Percentiles rank a stretch among this genome's conserved stretches.
These are phyloP conservation scores for Aquatica leii DNA, from an alignment of 2,888 invertebrate genomes.

Conservation along the genomic window DNA sequence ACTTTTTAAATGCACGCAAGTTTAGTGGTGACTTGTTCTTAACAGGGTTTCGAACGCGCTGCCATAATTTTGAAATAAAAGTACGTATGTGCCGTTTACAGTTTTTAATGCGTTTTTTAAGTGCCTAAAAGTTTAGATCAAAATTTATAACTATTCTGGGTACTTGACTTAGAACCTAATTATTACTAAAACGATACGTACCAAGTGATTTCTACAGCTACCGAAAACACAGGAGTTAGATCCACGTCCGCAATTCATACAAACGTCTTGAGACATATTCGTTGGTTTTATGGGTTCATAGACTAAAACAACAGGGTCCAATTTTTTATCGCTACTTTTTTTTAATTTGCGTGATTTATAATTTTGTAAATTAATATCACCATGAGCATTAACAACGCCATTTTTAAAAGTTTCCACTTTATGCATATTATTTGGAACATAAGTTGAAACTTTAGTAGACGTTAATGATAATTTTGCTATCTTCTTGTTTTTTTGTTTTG, in stretches of 20 bases:
- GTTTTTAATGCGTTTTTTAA: not conserved
- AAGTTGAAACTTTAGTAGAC: constrained; percentile 2
- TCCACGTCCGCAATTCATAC: constrained; percentile 1
- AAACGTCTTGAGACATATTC: not conserved
- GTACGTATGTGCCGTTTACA: not conserved
- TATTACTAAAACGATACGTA: not conserved
- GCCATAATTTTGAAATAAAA: not conserved
- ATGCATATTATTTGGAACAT: constrained; percentile 8
- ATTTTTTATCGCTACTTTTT: not conserved
- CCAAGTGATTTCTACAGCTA: not conserved
- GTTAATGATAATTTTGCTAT: constrained; percentile 1
- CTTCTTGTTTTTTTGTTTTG: not conserved
- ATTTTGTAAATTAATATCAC: not conserved
- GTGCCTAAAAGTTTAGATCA: not conserved
- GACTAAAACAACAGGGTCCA: constrained; percentile 30
- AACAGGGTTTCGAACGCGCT: not conserved
- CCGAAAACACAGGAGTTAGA: not conserved
- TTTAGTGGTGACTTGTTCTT: not conserved
- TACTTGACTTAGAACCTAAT: too few relatives aligned
- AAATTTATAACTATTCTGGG: not conserved
- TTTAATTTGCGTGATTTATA: not conserved
- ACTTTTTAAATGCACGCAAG: not conserved
- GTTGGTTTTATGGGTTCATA: constrained; percentile 27
- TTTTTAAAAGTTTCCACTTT: constrained; percentile 1
- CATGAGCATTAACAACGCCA: not conserved